Base-by-base conservation (phyloP, 2,113 vertebrate species). In the Sporophila hypoxantha region DNA sequence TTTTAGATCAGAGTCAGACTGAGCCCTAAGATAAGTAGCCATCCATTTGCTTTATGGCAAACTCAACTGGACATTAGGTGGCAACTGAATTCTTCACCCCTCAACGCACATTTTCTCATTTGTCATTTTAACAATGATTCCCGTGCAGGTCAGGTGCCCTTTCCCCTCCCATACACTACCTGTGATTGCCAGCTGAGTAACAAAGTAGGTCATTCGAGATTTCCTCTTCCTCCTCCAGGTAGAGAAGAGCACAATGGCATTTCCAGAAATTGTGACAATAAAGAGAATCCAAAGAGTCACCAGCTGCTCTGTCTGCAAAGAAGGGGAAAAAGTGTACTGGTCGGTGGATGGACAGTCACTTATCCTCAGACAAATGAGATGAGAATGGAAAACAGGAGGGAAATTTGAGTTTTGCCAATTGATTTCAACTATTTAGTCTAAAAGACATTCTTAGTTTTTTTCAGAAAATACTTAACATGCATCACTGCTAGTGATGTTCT, bases 211-310 rank as follows among this genome's bases (percentile, higher is more conserved):
- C 97, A 97, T 97, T 44, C 97, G 94, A 17, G 97, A 97, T 85
- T 97, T 97, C 80, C 87, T 65, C 85, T 97, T 97, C 71, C 93
- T 96, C 74, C 93, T 97, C 95, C 97, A 95, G 2, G 86, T 97
- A 67, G 97, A 97, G 89, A 97, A 89, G 60, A 97, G 95, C 65
- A 98, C 97, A 0, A 67, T 37, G n/a, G 95, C 77, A 27, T 98
- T 98, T 68, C 97, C 97, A 76, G 90, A 83, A 47, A 97, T 92
- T 67, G 96, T 97, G 75, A 97, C 92, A 34, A 97, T 77, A 41
- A 97, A 97, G 61, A 98, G 96, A 71, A 96, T 92, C 97, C 97
- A 97, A 74, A 98, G 95, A 9, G 97, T 98, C 73, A 97, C 87
- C 87, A 97, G 60, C 74, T 97, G 97, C 71, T 98, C 97, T 21